Percentiles rank a stretch among this genome's conserved stretches.
phyloP scores from a whole-genome alignment of 1,140 invertebrate species.

The Wasmannia auropunctata region DNA sequence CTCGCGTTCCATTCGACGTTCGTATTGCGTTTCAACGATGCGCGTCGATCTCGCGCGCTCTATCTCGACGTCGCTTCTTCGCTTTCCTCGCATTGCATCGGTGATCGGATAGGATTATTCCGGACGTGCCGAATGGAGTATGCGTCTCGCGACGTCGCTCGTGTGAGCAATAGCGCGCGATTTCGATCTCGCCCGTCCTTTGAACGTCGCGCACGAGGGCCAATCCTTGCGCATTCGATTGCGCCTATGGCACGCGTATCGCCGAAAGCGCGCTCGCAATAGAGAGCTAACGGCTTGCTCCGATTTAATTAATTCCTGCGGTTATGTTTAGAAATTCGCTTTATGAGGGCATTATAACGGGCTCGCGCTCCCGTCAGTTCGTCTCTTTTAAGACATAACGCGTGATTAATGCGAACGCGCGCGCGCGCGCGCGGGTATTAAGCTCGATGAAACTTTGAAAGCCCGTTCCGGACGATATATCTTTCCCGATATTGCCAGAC shows the following conservation, averaged over 20 bases:
- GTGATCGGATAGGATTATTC: constrained; percentile 16
- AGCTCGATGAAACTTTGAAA: constrained; percentile 54
- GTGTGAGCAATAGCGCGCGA: constrained; percentile 5
- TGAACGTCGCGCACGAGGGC: constrained; percentile 7
- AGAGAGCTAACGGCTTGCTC: neutral
- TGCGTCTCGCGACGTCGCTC: constrained; percentile 29
- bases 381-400: constrained; percentile 41
- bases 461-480: constrained; percentile 49
- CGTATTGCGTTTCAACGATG: constrained; percentile 42
- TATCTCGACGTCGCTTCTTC: neutral
- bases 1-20: neutral
- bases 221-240: constrained; percentile 11
- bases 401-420: constrained; percentile 41
- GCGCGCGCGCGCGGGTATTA: constrained; percentile 21
- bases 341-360: constrained; percentile 39
- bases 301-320: constrained; percentile 36
- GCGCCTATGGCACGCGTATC: neutral
- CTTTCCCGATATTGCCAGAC: constrained; percentile 52
- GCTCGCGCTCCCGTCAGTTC: neutral
- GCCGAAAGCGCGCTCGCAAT: neutral
- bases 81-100: neutral
- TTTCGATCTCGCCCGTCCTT: neutral
- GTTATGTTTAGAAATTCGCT: constrained; percentile 49
- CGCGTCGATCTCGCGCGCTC: constrained; percentile 4
- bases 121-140: constrained; percentile 60